phyloP scores from a whole-genome alignment of 2,113 vertebrate genomes.

The Clarias batrachus region DNA sequence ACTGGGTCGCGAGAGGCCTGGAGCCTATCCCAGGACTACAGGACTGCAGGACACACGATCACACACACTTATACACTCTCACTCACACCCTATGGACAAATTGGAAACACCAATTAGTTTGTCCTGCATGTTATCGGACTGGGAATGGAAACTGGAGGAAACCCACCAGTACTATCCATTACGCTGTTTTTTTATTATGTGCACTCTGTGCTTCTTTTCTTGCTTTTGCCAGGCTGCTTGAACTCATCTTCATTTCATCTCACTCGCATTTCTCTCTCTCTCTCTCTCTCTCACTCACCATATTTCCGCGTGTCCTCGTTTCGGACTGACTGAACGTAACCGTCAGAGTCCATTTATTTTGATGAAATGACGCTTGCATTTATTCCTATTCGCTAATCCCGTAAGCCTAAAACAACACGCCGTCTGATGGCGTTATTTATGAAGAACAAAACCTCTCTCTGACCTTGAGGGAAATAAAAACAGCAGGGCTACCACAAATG shows the following conservation, averaged over 20 bases:
- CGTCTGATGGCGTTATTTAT: background rate
- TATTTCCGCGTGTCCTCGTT: background rate
- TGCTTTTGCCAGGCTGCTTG: background rate
- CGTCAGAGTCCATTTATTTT: background rate
- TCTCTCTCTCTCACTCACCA: background rate
- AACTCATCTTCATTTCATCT: background rate
- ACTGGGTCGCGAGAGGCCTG: no score
- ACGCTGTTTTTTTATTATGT: no score
- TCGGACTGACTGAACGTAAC: background rate
- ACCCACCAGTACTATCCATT: no score
- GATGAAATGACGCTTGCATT: conserved; percentile 1
- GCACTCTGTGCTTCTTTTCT: background rate
- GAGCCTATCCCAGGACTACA: no score
- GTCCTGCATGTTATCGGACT: no score
- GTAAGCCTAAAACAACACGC: conserved; percentile 3
- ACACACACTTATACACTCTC: no score
- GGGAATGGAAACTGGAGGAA: no score
- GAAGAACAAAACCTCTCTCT: background rate
- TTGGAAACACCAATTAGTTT: no score
- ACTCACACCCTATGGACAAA: no score
- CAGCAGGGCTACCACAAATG: background rate
- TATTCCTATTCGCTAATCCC: conserved; percentile 26
- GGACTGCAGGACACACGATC: no score
- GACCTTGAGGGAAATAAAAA: conserved; percentile 22
- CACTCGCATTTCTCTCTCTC: background rate